Evolutionary conservation across 2,888 invertebrate genomes (phyloP), one percentile per base, ranked within the genome.

Genomic region (Carcina quercana): DNA sequence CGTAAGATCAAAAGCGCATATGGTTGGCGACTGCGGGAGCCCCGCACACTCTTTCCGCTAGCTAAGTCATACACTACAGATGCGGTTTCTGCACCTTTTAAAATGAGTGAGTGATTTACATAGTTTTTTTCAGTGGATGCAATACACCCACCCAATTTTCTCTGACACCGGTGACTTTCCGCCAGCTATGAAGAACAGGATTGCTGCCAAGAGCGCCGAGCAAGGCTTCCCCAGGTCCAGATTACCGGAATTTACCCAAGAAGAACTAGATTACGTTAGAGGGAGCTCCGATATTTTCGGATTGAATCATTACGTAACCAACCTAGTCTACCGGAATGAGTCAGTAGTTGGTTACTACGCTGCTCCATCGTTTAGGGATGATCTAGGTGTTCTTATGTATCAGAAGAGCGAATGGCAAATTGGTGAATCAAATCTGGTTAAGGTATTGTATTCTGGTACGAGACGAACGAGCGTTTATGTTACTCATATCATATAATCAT

Each of bases 251-350:
- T 86, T 90, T 34, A 86, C 86, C 2, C 35, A 58, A 0, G 82
- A 87, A 29, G 90, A 91, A 79, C 78, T 90, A 2, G 63, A 78
- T 24, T 75, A 76, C 30, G 80, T 91, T 10, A 76, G 69, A 8
- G 88, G 82, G 17, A 51, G 59, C 1, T 83, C 87, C 1, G 93
- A 93, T 53, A 91, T 89, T 64, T 86, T 92, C 38, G 91, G 90
- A 6, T 59, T 92, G 4, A 92, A 92, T 48, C 86, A 89, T 40
- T 93, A 93, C 59, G 85, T 87, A 0, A 69, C 86, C 3, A 55
- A 54, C 35, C 47, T 86, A 27, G 70, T 66, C 1, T 80, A 75
- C 6, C 56, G 52, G 45, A 66, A 70, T 30, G 57, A 53, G 28
- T 53, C 59, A 15, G 44, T 39, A 1, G 5, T 15, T 0, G 48